Evolutionary conservation across 2,113 vertebrate species (phyloP).

Genomic region (Bettongia penicillata): DNA sequence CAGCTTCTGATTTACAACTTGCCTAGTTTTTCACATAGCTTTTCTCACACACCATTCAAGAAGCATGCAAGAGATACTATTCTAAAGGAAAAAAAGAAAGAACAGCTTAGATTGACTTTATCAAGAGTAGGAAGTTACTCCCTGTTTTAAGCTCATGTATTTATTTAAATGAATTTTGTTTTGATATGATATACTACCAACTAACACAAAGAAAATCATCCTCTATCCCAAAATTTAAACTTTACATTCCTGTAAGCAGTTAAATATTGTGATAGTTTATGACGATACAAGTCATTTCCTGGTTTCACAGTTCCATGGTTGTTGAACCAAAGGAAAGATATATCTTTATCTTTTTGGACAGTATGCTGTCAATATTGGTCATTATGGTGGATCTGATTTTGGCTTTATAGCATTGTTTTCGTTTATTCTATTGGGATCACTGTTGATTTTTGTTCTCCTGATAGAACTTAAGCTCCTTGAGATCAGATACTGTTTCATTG

Average conservation of each 20-base stretch:
- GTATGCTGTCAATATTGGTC: background rate
- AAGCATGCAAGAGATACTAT: background rate
- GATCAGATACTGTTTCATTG: background rate
- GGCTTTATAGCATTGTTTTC: background rate
- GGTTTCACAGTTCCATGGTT: background rate
- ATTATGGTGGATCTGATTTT: background rate
- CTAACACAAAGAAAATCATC: background rate
- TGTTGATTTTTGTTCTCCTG: background rate
- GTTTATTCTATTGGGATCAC: background rate
- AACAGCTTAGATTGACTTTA: background rate
- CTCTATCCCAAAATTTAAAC: background rate
- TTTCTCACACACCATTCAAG: background rate
- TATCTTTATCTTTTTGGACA: background rate
- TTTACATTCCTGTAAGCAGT: background rate
- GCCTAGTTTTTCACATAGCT: background rate
- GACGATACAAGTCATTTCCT: background rate
- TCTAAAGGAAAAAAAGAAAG: background rate
- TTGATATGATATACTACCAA: background rate
- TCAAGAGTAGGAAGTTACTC: background rate
- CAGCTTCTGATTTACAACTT: background rate
- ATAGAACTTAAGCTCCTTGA: background rate
- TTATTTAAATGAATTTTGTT: background rate
- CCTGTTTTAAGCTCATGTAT: background rate
- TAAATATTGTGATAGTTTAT: background rate
- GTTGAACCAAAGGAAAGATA: background rate